Evolutionary conservation across 2,797 vertebrate species (phyloP), one percentile per base, ranked within the genome.

Genomic region (Hippocampus kuda): DNA sequence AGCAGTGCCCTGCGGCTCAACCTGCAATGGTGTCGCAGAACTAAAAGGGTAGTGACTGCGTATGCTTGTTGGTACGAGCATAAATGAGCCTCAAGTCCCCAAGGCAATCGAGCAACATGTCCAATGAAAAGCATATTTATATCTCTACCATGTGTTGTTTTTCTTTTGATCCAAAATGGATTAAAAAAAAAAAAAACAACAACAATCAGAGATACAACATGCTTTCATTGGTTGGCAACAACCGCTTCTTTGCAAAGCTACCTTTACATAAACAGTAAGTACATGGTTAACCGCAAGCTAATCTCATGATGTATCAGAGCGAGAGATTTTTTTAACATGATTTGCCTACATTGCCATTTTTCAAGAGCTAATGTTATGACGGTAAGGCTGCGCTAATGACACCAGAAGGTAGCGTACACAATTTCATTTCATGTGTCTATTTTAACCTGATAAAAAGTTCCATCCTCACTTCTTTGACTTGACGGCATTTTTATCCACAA

Each of bases 391-490:
- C 4, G 54, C 54, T 34, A 30, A 60, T 5, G 26, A 60, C 57
- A 34, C 15, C 26, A 60, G 57, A 27, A 60, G 57, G 27, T 60
- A 34, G 26, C 27, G 27, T 60, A 60, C 27, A 59, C 15, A 16
- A 18, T 27, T 15, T 60, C 57, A 60, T 60, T 60, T 34, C 57
- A 60, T 60, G 27, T 34, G 27, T 60, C 26, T 18, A 30, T 18
- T 30, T 8, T 60, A 27, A 60, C 57, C 57, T 60, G 16, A 60
- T 30, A 60, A 30, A 60, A 60, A 60, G 27, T 60, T 81, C 67
- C 81, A 82, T 85, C 79, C 67, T 85, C 82, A 79, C 78, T 71
- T 72, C 72, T 46, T 48, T 46, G 63, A 65, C 42, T 15, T 65
- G 24, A 15, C 61, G 24, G 41, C 9, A 18, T 63, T 27, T 48